phyloP scores from a whole-genome alignment of 2,888 invertebrate genomes.

The Phyllotreta striolata region DNA sequence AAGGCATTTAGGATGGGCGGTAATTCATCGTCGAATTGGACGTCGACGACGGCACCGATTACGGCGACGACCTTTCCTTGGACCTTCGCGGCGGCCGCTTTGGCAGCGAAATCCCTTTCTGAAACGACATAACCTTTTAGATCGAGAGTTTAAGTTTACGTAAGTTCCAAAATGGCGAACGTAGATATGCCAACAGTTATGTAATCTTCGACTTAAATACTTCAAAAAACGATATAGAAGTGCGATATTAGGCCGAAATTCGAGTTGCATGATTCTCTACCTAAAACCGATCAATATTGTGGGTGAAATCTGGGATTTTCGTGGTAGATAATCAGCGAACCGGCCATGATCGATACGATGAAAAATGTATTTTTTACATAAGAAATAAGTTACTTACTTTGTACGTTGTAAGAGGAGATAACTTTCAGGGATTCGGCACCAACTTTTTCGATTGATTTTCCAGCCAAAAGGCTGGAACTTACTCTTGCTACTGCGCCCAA shows the following conservation, averaged over 20 bases:
- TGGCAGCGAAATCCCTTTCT: constrained; percentile 59
- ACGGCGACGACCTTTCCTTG: constrained; percentile 87
- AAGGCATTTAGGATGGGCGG: constrained; percentile 95
- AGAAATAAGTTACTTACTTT: constrained; percentile 55
- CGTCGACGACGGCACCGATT: constrained; percentile 97
- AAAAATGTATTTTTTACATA: background rate
- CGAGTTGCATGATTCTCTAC: no score
- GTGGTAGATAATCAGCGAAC: no score
- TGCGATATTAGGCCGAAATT: no score
- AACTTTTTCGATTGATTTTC: constrained; percentile 68
- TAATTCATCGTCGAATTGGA: constrained; percentile 88
- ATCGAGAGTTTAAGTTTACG: constrained; percentile 36
- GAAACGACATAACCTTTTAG: constrained; percentile 23
- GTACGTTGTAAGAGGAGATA: constrained; percentile 59
- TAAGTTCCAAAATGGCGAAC: constrained; percentile 50
- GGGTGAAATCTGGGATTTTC: no score
- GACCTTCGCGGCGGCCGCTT: constrained; percentile 59
- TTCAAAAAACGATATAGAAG: background rate
- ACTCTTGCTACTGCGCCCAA: constrained; percentile 70
- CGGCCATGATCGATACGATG: constrained; percentile 15
- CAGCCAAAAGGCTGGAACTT: constrained; percentile 69
- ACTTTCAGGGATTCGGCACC: constrained; percentile 68
- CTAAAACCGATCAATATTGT: no score
- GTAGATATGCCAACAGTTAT: constrained; percentile 39
- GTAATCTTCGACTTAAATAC: constrained; percentile 37